Conservation (phyloP, 2,888 invertebrate genomes). For the Temnothorax ravouxi region DNA sequence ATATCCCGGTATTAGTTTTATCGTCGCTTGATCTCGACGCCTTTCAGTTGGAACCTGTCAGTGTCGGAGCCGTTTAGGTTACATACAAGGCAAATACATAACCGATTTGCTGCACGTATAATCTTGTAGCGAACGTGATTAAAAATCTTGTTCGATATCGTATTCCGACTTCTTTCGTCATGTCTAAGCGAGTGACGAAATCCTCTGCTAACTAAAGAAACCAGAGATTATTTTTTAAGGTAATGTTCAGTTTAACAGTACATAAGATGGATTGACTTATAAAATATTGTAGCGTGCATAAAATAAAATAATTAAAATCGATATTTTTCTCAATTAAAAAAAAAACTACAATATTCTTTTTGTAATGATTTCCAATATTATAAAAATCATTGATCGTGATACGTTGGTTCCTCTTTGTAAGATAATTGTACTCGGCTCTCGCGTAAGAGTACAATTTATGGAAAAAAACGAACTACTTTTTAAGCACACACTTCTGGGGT, state of each 20-base stretch:
- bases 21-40: conserved; percentile 28
- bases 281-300: not conserved
- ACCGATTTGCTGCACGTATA: not conserved
- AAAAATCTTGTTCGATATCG: conserved; percentile 2
- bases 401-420: not conserved
- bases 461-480: conserved; percentile 66
- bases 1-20: conserved; percentile 6
- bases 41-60: conserved; percentile 50
- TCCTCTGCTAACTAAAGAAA: no score
- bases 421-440: not conserved
- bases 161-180: conserved; percentile 12
- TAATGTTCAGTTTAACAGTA: conserved; percentile 61
- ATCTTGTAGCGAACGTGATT: not conserved
- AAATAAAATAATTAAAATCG: not conserved
- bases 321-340: not conserved
- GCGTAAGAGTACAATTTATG: conserved; percentile 59
- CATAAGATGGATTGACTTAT: not conserved
- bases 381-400: not conserved
- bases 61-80: conserved; percentile 18
- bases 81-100: conserved; percentile 5
- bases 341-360: not conserved
- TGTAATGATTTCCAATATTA: not conserved
- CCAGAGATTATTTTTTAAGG: conserved; percentile 80
- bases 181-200: conserved; percentile 62
- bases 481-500: conserved; percentile 98